Evolutionary conservation across 2,888 invertebrate genomes (phyloP), one percentile per base, ranked within the genome.

Genomic region (Eledona agricola): DNA sequence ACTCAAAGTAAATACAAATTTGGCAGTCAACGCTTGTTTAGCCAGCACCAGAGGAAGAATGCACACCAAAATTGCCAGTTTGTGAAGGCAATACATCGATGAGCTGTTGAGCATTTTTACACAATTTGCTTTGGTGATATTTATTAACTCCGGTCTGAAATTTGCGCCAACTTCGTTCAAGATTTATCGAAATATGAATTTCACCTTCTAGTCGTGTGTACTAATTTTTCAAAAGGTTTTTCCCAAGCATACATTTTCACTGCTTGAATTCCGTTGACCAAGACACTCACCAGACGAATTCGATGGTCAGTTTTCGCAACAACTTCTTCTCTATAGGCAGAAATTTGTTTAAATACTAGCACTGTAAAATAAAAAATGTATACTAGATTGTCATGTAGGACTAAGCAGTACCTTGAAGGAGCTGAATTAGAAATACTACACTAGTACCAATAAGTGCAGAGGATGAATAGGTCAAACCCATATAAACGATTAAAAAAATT

Each of bases 181-280:
- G 7, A 1, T 29, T 3, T 5, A 6, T 13, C 7, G 15, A 2
- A 29, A 29, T n/a, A 11, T 10, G 1, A 10, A 29, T 6, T 2
- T 35, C 19, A 42, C 42, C 12, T 42, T 22, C 42, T 28, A 1
- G 29, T 31, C 2, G 22, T 1, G 3, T 28, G 7, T 6, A 42
- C 42, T 12, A 42, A 13, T 7, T 11, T 20, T 2, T 5, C 12
- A 17, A 42, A 42, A 3, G 42, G 29, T 20, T 31, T 29, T 29
- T 42, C 34, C 35, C 38, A 42, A 9, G 42, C 31, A 22, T 42
- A 42, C 19, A 42, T 29, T 22, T 42, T 42, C 9, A 42, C 31
- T 7, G 31, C 20, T 16, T 42, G 10, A 9, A 42, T 42, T n/a
- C 42, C 42, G 5, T 9, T 11, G 4, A 42, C 31, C 2, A 42